Conservation (phyloP, 2,888 invertebrate genomes). For the Oxytorus armatus region DNA sequence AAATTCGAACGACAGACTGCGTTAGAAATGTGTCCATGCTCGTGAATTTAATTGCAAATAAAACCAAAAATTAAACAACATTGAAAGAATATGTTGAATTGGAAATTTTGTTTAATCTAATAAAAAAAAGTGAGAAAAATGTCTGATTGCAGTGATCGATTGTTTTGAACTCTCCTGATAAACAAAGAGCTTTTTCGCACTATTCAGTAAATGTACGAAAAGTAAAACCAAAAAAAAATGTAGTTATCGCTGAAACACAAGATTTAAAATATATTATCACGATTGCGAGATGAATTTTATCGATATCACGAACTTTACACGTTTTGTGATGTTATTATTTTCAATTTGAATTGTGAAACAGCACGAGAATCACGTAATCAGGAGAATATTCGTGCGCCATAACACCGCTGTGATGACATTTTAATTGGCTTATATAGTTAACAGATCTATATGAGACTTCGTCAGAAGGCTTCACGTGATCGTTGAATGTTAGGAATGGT, state of each 20-base stretch:
- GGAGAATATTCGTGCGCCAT: background rate
- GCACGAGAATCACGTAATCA: slow-evolving; percentile 42
- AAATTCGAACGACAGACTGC: too few relatives aligned
- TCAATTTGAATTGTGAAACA: slow-evolving; percentile 17
- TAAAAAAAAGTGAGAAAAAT: too few relatives aligned
- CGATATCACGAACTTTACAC: background rate
- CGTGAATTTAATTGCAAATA: too few relatives aligned
- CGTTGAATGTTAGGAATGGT: slow-evolving; percentile 15
- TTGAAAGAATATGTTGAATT: too few relatives aligned
- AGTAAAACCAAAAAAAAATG: slow-evolving; percentile 29
- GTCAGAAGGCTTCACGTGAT: slow-evolving; percentile 43
- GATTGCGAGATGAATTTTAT: background rate
- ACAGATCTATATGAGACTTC: background rate
- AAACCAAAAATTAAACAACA: too few relatives aligned
- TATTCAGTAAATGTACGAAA: slow-evolving; percentile 13
- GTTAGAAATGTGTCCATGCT: too few relatives aligned
- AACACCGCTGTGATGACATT: slow-evolving; percentile 14
- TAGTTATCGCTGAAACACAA: slow-evolving; percentile 11
- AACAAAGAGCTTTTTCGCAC: slow-evolving; percentile 4
- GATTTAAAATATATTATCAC: slow-evolving; percentile 15
- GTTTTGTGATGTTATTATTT: slow-evolving; percentile 18
- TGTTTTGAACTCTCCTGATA: too few relatives aligned
- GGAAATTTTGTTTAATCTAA: too few relatives aligned
- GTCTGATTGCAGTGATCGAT: too few relatives aligned
- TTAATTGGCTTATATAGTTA: slow-evolving; percentile 43